These are phyloP conservation scores for Miichthys miiuy DNA, from an alignment of 2,797 vertebrate genomes.

Conservation along the genomic window DNA sequence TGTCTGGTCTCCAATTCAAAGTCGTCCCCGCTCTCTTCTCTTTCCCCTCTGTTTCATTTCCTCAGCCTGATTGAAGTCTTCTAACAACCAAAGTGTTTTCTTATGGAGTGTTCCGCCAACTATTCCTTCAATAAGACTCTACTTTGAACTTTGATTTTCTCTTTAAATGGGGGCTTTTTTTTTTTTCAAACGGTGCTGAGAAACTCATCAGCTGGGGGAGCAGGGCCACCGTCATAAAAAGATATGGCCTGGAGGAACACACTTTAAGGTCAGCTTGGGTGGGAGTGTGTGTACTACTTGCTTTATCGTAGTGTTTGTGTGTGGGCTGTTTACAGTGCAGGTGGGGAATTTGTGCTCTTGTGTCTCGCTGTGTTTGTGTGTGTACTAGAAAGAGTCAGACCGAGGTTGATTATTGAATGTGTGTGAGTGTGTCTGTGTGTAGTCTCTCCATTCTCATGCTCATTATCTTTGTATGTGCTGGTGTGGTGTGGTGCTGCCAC, in stretches of 20 bases:
- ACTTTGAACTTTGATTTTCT: slow-evolving; percentile 84
- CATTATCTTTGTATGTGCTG: slow-evolving; percentile 78
- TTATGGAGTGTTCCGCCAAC: slow-evolving; percentile 74
- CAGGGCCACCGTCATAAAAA: slow-evolving; percentile 77
- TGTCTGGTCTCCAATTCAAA: slow-evolving; percentile 75
- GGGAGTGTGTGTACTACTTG: slow-evolving; percentile 61
- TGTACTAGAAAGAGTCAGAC: slow-evolving; percentile 51
- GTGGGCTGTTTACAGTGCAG: slow-evolving; percentile 64
- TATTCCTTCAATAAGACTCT: slow-evolving; percentile 77
- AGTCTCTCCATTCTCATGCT: slow-evolving; percentile 73
- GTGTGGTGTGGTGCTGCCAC: slow-evolving; percentile 76
- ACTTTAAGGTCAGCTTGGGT: slow-evolving; percentile 74
- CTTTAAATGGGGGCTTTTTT: slow-evolving; percentile 69
- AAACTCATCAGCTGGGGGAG: slow-evolving; percentile 80
- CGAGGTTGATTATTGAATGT: slow-evolving; percentile 67
- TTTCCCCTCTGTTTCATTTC: slow-evolving; percentile 75
- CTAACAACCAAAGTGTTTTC: slow-evolving; percentile 81
- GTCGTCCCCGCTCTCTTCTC: slow-evolving; percentile 58
- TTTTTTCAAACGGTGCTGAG: slow-evolving; percentile 70
- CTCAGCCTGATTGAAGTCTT: slow-evolving; percentile 78
- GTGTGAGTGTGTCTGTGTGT: slow-evolving; percentile 63
- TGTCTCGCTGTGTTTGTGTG: slow-evolving; percentile 58
- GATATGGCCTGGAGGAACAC: slow-evolving; percentile 78
- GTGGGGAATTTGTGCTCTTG: slow-evolving; percentile 62
- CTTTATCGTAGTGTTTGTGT: slow-evolving; percentile 71